Conservation (phyloP, 1,140 invertebrate genomes). For the Euura lappo region DNA sequence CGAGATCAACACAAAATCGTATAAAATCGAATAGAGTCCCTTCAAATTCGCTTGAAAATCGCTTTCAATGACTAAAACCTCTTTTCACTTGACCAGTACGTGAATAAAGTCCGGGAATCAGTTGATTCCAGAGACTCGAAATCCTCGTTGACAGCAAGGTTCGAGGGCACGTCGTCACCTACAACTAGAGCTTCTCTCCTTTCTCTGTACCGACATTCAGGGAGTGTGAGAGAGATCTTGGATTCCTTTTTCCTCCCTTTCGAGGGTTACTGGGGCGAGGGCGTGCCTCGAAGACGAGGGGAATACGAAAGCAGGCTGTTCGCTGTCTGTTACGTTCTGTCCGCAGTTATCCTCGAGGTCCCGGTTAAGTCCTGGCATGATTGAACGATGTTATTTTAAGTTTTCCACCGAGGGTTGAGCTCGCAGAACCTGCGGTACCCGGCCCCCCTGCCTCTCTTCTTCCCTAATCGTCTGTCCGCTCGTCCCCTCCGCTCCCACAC, state of each 20-base stretch:
- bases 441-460: conserved; percentile 37
- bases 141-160: no score
- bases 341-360: neutral
- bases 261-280: neutral
- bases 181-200: no score
- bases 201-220: no score
- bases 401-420: conserved; percentile 54
- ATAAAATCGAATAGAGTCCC: no score
- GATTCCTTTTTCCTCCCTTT: neutral
- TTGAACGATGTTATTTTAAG: conserved; percentile 62
- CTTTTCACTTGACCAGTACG: no score
- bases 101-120: no score
- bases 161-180: no score
- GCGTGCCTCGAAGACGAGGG: conserved; percentile 13
- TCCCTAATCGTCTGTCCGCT: conserved; percentile 59
- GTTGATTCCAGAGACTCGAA: no score
- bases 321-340: conserved; percentile 33
- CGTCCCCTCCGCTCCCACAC: conserved; percentile 25
- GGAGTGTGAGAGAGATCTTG: neutral
- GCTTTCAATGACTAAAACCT: no score
- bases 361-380: conserved; percentile 53
- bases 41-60: no score
- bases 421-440: neutral
- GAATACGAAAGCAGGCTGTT: conserved; percentile 48
- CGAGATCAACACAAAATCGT: no score